phyloP scores from a whole-genome alignment of 2,797 vertebrate genomes.

The Hemitrygon akajei region DNA sequence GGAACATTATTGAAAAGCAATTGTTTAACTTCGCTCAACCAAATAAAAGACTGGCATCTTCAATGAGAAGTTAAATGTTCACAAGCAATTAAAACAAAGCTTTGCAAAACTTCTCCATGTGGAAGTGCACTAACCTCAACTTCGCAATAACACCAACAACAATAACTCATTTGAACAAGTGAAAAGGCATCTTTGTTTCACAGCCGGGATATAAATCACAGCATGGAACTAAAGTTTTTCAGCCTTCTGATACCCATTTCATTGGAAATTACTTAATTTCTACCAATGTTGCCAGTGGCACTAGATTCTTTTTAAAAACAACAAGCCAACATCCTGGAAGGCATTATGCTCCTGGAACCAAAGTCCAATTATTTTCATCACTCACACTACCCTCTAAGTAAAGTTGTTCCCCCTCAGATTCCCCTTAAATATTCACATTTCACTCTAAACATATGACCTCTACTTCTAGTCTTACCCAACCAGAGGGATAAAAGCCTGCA shows the following conservation, averaged over 20 bases:
- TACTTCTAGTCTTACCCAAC: no score
- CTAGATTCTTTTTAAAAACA: constrained; percentile 7
- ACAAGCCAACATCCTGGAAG: background rate
- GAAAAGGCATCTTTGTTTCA: background rate
- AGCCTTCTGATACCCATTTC: background rate
- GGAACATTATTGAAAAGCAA: background rate
- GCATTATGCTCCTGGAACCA: background rate
- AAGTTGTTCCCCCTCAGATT: no score
- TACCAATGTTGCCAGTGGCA: background rate
- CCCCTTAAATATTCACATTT: no score
- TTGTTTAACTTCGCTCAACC: background rate
- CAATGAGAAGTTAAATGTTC: background rate
- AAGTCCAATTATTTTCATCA: constrained; percentile 10
- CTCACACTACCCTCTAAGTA: no score
- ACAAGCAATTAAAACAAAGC: background rate
- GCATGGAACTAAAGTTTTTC: background rate
- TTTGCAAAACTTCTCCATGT: background rate
- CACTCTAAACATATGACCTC: no score
- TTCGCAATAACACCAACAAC: background rate
- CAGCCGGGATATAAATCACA: background rate
- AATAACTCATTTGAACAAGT: constrained; percentile 9
- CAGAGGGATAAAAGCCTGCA: no score
- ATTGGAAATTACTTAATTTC: background rate
- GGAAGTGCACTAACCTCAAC: background rate
- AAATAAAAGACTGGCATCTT: background rate